These are phyloP conservation scores for Habropoda laboriosa DNA, from an alignment of 1,140 invertebrate species.

Conservation along the genomic window DNA sequence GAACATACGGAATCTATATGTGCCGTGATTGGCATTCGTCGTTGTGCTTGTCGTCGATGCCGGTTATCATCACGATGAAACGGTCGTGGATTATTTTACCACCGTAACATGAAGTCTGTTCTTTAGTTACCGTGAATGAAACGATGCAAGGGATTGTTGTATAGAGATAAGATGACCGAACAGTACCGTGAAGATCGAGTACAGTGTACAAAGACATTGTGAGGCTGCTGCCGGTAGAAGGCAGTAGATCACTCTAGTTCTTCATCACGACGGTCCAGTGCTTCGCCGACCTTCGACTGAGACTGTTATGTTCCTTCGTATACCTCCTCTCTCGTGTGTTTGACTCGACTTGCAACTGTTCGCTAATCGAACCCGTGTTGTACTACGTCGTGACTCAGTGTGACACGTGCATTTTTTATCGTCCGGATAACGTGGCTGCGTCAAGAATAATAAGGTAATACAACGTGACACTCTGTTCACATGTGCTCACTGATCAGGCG, in stretches of 20 bases:
- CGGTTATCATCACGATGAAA: slow-evolving; percentile 37
- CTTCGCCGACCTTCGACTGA: slow-evolving; percentile 45
- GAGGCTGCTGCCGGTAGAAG: slow-evolving; percentile 39
- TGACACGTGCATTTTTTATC: slow-evolving; percentile 63
- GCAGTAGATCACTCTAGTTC: slow-evolving; percentile 21
- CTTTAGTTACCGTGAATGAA: slow-evolving; percentile 16
- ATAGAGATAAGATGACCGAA: slow-evolving; percentile 27
- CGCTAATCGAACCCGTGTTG: background rate
- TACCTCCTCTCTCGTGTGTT: slow-evolving; percentile 4
- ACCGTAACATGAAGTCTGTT: slow-evolving; percentile 20
- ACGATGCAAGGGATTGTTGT: background rate
- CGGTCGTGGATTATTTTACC: slow-evolving; percentile 56
- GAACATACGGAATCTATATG: slow-evolving; percentile 13
- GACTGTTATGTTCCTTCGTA: slow-evolving; percentile 56
- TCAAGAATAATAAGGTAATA: slow-evolving; percentile 68
- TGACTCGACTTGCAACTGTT: slow-evolving; percentile 28
- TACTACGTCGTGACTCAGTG: slow-evolving; percentile 59
- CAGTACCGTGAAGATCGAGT: slow-evolving; percentile 14
- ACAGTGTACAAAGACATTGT: slow-evolving; percentile 43
- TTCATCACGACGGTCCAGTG: slow-evolving; percentile 45
- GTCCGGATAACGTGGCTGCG: slow-evolving; percentile 62
- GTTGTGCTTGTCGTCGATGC: background rate
- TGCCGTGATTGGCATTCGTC: slow-evolving; percentile 10
- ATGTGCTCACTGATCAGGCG: slow-evolving; percentile 1
- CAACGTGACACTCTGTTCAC: slow-evolving; percentile 41